These are phyloP conservation scores for Phallusia fumigata DNA, from an alignment of 23 tunicate species.

Conservation along the genomic window DNA sequence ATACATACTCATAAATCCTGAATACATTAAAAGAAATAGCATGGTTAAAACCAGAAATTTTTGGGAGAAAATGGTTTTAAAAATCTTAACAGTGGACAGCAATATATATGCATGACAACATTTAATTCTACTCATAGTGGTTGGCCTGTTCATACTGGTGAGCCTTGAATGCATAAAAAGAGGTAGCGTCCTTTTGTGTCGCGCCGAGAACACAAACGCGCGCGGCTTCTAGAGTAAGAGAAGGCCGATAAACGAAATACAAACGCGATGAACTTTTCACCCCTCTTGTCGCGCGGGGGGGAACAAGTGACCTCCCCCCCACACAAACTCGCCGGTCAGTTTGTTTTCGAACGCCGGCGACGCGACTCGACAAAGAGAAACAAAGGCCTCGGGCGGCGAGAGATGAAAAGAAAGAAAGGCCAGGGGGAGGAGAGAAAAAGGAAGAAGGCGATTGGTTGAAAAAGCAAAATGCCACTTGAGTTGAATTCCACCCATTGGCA, in stretches of 20 bases:
- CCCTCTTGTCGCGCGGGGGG: slow-evolving; percentile 8
- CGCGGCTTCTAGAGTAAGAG: not conserved
- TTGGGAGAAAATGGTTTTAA: no score
- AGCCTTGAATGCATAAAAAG: not conserved
- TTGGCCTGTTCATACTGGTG: not conserved
- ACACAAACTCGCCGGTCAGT: not conserved
- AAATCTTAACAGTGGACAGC: no score
- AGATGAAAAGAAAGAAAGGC: not conserved
- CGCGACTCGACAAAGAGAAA: not conserved
- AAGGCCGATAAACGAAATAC: not conserved
- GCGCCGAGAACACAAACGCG: not conserved
- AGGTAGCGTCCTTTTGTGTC: not conserved
- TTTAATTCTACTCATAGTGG: not conserved
- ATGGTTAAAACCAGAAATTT: no score
- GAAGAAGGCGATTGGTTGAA: not conserved
- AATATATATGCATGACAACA: no score
- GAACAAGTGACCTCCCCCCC: slow-evolving; percentile 2
- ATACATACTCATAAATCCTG: no score
- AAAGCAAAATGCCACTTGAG: not conserved
- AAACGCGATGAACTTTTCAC: slow-evolving; percentile 27
- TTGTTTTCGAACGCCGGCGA: not conserved
- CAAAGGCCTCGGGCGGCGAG: not conserved
- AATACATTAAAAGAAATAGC: no score
- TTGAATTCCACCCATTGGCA: not conserved
- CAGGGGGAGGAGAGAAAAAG: not conserved